A percentile compares a stretch with the other conserved stretches of the same genome.
These are phyloP conservation scores for Meteorus cinctellus DNA, from an alignment of 2,888 invertebrate species.

Conservation along the genomic window DNA sequence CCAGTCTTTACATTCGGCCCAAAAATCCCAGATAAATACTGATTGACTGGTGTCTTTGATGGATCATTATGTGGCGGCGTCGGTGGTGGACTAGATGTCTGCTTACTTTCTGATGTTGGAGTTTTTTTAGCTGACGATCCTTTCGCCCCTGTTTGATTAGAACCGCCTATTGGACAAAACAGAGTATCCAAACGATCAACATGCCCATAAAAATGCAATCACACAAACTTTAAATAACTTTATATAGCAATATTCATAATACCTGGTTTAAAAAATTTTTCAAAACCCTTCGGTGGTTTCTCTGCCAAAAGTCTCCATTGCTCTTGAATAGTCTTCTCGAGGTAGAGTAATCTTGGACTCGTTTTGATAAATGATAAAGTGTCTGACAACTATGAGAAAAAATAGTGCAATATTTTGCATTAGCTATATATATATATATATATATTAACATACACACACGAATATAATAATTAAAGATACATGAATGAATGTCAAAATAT, in stretches of 20 bases:
- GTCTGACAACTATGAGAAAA: slow-evolving; percentile 67
- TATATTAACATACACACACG: too few species aligned
- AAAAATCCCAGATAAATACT: slow-evolving; percentile 44
- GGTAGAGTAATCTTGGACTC: slow-evolving; percentile 74
- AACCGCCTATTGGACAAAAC: too few species aligned
- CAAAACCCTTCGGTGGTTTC: slow-evolving; percentile 94
- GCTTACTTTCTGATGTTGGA: slow-evolving; percentile 44
- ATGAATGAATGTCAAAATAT: too few species aligned
- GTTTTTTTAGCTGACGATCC: slow-evolving; percentile 46
- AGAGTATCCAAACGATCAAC: not conserved
- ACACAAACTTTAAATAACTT: not conserved
- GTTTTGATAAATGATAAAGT: slow-evolving; percentile 68
- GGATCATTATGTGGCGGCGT: slow-evolving; percentile 26
- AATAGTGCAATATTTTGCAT: slow-evolving; percentile 12
- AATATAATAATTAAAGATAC: too few species aligned
- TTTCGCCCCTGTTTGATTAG: not conserved
- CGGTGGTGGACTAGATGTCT: slow-evolving; percentile 27
- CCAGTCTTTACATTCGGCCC: slow-evolving; percentile 55
- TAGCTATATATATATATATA: not conserved
- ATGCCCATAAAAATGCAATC: not conserved
- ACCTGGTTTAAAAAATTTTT: slow-evolving; percentile 89
- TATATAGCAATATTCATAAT: slow-evolving; percentile 28
- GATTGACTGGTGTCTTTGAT: slow-evolving; percentile 43
- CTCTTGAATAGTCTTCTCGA: slow-evolving; percentile 77
- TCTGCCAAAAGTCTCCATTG: slow-evolving; percentile 81